These are phyloP conservation scores for Agraylea sexmaculata DNA, from an alignment of 1,140 invertebrate species.

Conservation along the genomic window DNA sequence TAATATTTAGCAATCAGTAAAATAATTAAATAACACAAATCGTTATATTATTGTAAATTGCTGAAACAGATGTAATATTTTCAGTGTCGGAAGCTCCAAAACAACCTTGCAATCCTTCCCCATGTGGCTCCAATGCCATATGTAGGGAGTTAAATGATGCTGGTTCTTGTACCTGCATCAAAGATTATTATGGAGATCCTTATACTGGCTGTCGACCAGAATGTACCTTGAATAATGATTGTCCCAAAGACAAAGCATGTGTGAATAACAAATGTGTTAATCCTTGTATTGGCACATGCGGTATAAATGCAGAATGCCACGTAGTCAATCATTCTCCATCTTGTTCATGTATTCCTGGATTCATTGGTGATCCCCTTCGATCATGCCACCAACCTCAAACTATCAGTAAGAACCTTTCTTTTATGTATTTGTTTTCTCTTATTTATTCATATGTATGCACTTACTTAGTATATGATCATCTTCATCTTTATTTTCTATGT, in stretches of 20 bases:
- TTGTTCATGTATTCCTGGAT: conserved; percentile 64
- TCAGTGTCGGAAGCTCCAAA: conserved; percentile 35
- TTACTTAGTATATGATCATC: conserved; percentile 23
- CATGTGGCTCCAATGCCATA: conserved; percentile 68
- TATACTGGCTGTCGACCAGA: conserved; percentile 68
- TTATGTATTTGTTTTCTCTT: conserved; percentile 25
- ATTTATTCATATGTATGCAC: conserved; percentile 7
- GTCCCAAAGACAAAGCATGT: conserved; percentile 59
- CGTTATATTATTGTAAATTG: too few relatives aligned
- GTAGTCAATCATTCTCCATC: conserved; percentile 72
- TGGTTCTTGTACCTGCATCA: conserved; percentile 67
- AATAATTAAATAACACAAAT: too few relatives aligned
- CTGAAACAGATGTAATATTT: too few relatives aligned
- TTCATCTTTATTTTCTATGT: conserved; percentile 9
- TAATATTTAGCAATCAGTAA: too few relatives aligned
- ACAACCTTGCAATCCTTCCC: conserved; percentile 69
- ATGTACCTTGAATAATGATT: conserved; percentile 73
- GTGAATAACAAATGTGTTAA: conserved; percentile 71
- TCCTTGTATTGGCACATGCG: conserved; percentile 68
- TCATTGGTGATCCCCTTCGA: conserved; percentile 61
- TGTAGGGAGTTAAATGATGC: conserved; percentile 66
- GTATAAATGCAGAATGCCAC: conserved; percentile 68
- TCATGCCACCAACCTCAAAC: conserved; percentile 55
- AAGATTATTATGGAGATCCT: conserved; percentile 73
- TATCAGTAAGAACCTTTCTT: conserved; percentile 46